These are phyloP conservation scores for Zygogramma bicolorata DNA, from an alignment of 2,888 invertebrate species.

Conservation along the genomic window DNA sequence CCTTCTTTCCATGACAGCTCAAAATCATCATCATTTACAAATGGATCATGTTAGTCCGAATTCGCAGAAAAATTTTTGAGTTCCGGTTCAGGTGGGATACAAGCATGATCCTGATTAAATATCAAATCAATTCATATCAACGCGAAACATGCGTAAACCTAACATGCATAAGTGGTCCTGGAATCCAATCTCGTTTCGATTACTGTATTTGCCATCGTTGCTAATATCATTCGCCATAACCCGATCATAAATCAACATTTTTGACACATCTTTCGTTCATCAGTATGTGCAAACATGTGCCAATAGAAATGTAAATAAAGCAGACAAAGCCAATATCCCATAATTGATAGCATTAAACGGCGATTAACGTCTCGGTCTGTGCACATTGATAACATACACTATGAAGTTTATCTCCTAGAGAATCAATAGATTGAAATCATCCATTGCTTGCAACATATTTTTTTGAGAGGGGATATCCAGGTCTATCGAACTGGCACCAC, in stretches of 20 bases:
- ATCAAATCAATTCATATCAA: background rate
- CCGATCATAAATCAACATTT: background rate
- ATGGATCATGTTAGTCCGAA: too few relatives aligned
- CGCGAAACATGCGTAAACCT: too few relatives aligned
- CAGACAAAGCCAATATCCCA: slow-evolving; percentile 24
- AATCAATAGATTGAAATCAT: too few relatives aligned
- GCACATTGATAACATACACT: slow-evolving; percentile 24
- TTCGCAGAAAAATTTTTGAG: too few relatives aligned
- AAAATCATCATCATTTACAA: too few relatives aligned
- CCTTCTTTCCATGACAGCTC: too few relatives aligned
- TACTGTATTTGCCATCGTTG: background rate
- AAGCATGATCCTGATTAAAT: too few relatives aligned
- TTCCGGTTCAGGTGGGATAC: too few relatives aligned
- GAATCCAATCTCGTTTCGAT: background rate
- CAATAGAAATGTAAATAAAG: slow-evolving; percentile 15
- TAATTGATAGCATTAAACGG: slow-evolving; percentile 27
- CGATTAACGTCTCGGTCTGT: slow-evolving; percentile 34
- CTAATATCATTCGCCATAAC: background rate
- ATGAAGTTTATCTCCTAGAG: background rate
- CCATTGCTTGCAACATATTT: too few relatives aligned
- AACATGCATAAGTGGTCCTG: too few relatives aligned
- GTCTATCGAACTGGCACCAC: too few relatives aligned
- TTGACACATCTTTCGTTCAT: slow-evolving; percentile 8
- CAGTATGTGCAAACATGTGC: slow-evolving; percentile 5
- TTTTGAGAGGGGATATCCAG: too few relatives aligned